A percentile compares a stretch with the other conserved stretches of the same genome.
Evolutionary conservation across 1,140 invertebrate genomes (phyloP).

Genomic region (Carcinoscorpius rotundicauda): DNA sequence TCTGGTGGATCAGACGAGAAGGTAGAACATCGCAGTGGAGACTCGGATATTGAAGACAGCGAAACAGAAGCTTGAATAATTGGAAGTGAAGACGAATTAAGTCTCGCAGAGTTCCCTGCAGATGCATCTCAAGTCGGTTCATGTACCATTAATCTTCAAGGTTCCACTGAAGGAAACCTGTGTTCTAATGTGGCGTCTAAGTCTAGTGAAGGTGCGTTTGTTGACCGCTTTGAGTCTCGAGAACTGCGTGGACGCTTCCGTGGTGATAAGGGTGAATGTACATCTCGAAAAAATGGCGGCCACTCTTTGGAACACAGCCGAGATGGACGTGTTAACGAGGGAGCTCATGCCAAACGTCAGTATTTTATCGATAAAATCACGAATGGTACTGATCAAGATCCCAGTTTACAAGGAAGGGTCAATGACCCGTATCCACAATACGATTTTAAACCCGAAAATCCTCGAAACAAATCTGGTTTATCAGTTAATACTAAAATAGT

Average conservation of each 20-base stretch:
- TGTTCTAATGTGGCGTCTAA: slow-evolving; percentile 19
- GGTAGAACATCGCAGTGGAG: slow-evolving; percentile 10
- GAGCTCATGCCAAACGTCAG: slow-evolving; percentile 20
- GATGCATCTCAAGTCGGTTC: slow-evolving; percentile 14
- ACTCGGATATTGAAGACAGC: slow-evolving; percentile 21
- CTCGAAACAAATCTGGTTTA: no score
- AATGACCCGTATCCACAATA: slow-evolving; percentile 1
- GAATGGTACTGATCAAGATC: slow-evolving; percentile 7
- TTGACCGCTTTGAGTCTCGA: slow-evolving; percentile 7
- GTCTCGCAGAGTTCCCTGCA: slow-evolving; percentile 19
- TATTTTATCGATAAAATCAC: slow-evolving; percentile 20
- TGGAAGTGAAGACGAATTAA: slow-evolving; percentile 23
- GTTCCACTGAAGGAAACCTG: slow-evolving; percentile 22
- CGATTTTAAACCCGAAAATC: no score
- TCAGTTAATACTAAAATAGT: no score
- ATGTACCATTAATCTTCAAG: slow-evolving; percentile 18
- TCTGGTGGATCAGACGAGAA: slow-evolving; percentile 20
- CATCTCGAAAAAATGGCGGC: slow-evolving; percentile 2
- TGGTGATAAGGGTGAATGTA: not conserved
- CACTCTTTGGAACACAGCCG: slow-evolving; percentile 21
- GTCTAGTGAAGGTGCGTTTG: slow-evolving; percentile 9
- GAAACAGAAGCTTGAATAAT: slow-evolving; percentile 18
- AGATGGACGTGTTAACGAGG: slow-evolving; percentile 20
- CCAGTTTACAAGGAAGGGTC: slow-evolving; percentile 3
- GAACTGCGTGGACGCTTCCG: slow-evolving; percentile 7